These are phyloP conservation scores for Merops nubicus DNA, from an alignment of 2,113 vertebrate species.

Conservation along the genomic window DNA sequence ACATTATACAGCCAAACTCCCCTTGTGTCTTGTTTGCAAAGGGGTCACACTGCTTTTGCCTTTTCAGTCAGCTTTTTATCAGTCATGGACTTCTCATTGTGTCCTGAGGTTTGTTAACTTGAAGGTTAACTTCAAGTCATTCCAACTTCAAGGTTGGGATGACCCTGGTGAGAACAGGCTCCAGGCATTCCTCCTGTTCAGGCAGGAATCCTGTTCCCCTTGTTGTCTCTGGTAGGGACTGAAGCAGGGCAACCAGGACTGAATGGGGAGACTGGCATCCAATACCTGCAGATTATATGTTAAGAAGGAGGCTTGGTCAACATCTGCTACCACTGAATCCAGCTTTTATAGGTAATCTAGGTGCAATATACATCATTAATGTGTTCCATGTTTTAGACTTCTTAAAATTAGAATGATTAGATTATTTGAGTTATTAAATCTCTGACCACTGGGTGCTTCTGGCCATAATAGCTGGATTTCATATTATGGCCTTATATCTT, in stretches of 20 bases:
- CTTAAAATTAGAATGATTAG: not conserved
- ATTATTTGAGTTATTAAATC: not conserved
- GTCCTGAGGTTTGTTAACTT: not conserved
- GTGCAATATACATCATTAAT: not conserved
- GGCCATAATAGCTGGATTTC: not conserved
- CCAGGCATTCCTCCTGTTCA: not conserved
- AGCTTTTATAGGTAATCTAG: not conserved
- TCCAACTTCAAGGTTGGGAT: not conserved
- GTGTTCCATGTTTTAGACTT: not conserved
- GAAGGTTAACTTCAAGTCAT: no score
- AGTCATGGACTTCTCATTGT: not conserved
- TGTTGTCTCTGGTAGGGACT: not conserved
- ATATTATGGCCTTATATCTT: not conserved
- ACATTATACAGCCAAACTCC: not conserved
- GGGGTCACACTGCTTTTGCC: not conserved
- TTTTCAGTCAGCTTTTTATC: not conserved
- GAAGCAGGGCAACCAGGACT: not conserved
- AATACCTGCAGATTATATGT: not conserved
- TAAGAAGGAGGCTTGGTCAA: not conserved
- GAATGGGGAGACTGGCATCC: not conserved
- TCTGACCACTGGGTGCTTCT: not conserved
- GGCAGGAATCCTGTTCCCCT: not conserved
- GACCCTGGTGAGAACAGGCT: not conserved
- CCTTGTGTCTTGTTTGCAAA: not conserved
- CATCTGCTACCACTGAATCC: not conserved